phyloP scores from a whole-genome alignment of 92 coral and sea anemone species.

The Desmophyllum pertusum region DNA sequence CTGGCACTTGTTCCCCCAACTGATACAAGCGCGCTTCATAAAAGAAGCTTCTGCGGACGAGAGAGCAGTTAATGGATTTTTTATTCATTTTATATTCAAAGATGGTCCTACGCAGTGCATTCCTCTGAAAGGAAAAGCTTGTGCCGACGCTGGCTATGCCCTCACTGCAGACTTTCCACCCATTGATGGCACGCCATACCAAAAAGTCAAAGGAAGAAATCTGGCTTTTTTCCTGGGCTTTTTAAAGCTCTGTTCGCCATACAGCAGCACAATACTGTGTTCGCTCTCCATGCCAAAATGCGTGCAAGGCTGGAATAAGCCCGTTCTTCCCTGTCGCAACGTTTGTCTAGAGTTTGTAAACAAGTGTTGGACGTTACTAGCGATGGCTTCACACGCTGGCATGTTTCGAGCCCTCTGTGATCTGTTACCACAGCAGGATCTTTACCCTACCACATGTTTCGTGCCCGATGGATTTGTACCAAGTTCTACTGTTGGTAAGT shows the following conservation, averaged over 20 bases:
- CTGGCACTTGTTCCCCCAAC: too few species aligned
- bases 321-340: conserved; percentile 65
- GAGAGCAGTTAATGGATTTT: too few species aligned
- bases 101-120: conserved; percentile 41
- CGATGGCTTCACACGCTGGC: conserved; percentile 45
- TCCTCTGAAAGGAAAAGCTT: conserved; percentile 44
- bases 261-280: conserved; percentile 45
- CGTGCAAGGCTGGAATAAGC: conserved; percentile 36
- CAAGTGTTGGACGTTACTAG: conserved; percentile 29
- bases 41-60: too few species aligned
- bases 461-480: conserved; percentile 50
- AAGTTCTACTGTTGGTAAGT: conserved; percentile 39
- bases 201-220: conserved; percentile 50
- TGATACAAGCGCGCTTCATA: too few species aligned
- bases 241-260: conserved; percentile 46
- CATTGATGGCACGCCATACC: conserved; percentile 54
- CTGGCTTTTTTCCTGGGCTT: conserved; percentile 28
- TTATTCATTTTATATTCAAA: background rate
- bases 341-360: conserved; percentile 62
- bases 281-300: conserved; percentile 61
- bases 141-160: conserved; percentile 52
- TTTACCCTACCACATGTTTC: conserved; percentile 38
- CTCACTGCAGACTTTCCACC: conserved; percentile 64
- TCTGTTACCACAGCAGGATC: conserved; percentile 53
- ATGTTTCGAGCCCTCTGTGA: conserved; percentile 63